Percentiles rank a stretch among this genome's conserved stretches.
Evolutionary conservation across 1,140 invertebrate genomes (phyloP).

Genomic region (Andricus grossulariae): DNA sequence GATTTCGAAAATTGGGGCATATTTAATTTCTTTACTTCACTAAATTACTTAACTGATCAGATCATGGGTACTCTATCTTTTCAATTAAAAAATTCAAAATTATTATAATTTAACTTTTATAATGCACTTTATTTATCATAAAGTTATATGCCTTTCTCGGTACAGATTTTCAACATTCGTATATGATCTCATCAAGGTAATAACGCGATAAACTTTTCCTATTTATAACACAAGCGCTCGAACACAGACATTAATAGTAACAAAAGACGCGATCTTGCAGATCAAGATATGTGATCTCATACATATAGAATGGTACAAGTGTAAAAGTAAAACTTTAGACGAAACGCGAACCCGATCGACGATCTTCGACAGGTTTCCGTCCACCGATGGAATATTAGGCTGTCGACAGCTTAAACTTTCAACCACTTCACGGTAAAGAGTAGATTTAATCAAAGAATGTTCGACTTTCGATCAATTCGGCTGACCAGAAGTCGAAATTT

Average conservation of each 20-base stretch:
- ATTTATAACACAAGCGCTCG: slow-evolving; percentile 28
- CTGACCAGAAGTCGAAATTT: slow-evolving; percentile 39
- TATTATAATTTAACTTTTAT: slow-evolving; percentile 43
- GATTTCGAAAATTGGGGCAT: slow-evolving; percentile 39
- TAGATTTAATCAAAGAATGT: neutral
- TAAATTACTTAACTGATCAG: slow-evolving; percentile 28
- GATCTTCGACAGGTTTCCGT: neutral
- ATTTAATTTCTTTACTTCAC: slow-evolving; percentile 38
- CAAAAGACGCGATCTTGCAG: neutral
- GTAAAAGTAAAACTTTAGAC: neutral
- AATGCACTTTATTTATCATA: slow-evolving; percentile 59
- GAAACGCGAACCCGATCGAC: slow-evolving; percentile 8
- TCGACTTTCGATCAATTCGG: neutral
- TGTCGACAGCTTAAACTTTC: neutral
- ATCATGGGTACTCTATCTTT: slow-evolving; percentile 10
- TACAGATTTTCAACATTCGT: slow-evolving; percentile 14
- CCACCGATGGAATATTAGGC: slow-evolving; percentile 5
- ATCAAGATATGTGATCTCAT: neutral
- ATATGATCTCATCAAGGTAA: neutral
- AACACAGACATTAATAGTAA: neutral
- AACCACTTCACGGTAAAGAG: neutral
- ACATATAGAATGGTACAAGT: too few relatives aligned
- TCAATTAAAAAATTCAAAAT: slow-evolving; percentile 35
- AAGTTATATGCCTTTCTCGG: neutral
- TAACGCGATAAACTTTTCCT: slow-evolving; percentile 12